phyloP scores from a whole-genome alignment of 2,797 vertebrate species.

The Capromys pilorides region DNA sequence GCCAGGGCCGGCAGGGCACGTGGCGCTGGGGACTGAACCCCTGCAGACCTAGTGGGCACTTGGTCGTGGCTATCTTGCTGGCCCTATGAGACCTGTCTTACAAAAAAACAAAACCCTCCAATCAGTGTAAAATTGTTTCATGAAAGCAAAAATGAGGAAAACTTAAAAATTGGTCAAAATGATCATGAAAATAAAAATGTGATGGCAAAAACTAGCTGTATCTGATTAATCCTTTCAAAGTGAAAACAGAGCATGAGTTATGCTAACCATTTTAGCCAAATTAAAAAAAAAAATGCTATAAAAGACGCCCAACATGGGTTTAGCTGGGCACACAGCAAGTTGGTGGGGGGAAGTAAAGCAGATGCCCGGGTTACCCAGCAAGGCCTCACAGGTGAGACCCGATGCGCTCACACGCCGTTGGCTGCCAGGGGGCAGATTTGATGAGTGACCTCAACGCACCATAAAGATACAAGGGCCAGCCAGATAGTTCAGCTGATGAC shows the following conservation, averaged over 20 bases:
- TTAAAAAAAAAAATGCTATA: not conserved
- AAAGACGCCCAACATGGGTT: not conserved
- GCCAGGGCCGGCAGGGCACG: too few species aligned
- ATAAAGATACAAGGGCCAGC: fast-evolving
- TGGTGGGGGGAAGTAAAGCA: not conserved
- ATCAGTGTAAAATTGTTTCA: not conserved
- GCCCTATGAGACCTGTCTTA: not conserved
- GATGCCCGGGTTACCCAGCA: not conserved
- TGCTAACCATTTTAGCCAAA: not conserved
- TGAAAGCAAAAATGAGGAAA: not conserved
- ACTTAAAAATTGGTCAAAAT: not conserved
- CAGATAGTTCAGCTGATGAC: too few species aligned
- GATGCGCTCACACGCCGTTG: fast-evolving
- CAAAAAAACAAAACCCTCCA: not conserved
- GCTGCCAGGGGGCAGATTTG: not conserved
- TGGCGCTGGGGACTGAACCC: too few species aligned
- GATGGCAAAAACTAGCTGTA: not conserved
- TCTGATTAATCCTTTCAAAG: not conserved
- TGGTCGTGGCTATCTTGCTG: too few species aligned
- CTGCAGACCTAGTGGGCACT: too few species aligned
- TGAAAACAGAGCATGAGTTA: not conserved
- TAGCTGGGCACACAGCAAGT: not conserved
- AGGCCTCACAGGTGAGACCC: not conserved
- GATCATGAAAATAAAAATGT: not conserved
- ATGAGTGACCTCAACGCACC: fast-evolving